Evolutionary conservation across 2,113 vertebrate species (phyloP).

Genomic region (Rafetus swinhoei): DNA sequence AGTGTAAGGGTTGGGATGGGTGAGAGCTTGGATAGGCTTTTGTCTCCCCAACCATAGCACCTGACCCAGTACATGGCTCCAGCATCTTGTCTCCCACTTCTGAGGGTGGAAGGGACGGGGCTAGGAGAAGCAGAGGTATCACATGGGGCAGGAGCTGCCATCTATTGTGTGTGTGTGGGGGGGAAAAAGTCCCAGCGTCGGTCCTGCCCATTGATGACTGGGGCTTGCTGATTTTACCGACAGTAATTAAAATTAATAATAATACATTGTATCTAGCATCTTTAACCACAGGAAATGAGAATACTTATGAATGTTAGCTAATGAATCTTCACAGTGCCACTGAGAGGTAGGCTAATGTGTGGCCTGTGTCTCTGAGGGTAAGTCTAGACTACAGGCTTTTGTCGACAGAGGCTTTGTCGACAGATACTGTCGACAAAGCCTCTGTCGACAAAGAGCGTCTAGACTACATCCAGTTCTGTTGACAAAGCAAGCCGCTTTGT

Average conservation of each 20-base stretch:
- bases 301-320: neutral
- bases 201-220: too few species aligned
- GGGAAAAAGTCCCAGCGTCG: neutral
- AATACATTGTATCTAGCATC: neutral
- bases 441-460: too few species aligned
- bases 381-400: too few species aligned
- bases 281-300: neutral
- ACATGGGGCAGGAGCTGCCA: neutral
- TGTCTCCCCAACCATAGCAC: fast-evolving
- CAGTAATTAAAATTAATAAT: neutral
- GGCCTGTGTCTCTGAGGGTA: fast-evolving
- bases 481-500: too few species aligned
- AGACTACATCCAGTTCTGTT: too few species aligned
- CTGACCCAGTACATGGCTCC: neutral
- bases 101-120: neutral
- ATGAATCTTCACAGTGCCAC: fast-evolving
- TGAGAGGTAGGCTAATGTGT: neutral
- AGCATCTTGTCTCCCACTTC: neutral
- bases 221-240: neutral
- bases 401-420: too few species aligned
- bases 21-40: neutral
- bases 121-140: neutral
- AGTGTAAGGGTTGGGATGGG: neutral
- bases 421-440: too few species aligned
- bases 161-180: neutral